These are phyloP conservation scores for Leptinotarsa tumamoca DNA, from an alignment of 2,888 invertebrate species.

Conservation along the genomic window DNA sequence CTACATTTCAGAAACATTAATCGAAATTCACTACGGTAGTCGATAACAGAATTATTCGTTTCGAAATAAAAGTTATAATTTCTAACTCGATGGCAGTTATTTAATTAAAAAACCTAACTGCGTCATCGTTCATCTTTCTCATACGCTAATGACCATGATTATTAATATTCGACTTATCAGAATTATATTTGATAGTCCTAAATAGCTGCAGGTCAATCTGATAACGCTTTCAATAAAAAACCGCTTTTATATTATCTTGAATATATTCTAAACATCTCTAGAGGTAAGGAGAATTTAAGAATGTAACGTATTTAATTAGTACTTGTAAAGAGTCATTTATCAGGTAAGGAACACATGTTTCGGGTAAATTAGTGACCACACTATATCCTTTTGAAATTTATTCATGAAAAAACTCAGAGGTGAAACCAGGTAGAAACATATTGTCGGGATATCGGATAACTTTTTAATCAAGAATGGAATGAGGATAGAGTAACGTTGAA, in stretches of 20 bases:
- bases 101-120: constrained; percentile 16
- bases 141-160: constrained; percentile 36
- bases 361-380: constrained; percentile 30
- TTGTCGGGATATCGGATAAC: background rate
- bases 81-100: constrained; percentile 14
- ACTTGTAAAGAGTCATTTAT: constrained; percentile 39
- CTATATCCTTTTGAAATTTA: constrained; percentile 33
- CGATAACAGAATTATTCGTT: background rate
- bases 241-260: background rate
- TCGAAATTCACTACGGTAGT: too few relatives aligned
- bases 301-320: constrained; percentile 34
- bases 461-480: background rate
- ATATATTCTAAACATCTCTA: constrained; percentile 16
- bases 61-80: constrained; percentile 20
- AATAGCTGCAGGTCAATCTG: constrained; percentile 22
- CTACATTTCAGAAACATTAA: too few relatives aligned
- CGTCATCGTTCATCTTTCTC: constrained; percentile 12
- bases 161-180: constrained; percentile 37
- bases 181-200: constrained; percentile 34
- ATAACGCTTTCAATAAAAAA: constrained; percentile 12
- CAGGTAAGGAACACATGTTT: constrained; percentile 40
- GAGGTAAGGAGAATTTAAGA: constrained; percentile 18
- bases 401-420: constrained; percentile 27
- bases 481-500: too few relatives aligned
- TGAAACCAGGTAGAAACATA: constrained; percentile 4